Conservation (phyloP, 2,113 vertebrate species). For the Felis chaus region DNA sequence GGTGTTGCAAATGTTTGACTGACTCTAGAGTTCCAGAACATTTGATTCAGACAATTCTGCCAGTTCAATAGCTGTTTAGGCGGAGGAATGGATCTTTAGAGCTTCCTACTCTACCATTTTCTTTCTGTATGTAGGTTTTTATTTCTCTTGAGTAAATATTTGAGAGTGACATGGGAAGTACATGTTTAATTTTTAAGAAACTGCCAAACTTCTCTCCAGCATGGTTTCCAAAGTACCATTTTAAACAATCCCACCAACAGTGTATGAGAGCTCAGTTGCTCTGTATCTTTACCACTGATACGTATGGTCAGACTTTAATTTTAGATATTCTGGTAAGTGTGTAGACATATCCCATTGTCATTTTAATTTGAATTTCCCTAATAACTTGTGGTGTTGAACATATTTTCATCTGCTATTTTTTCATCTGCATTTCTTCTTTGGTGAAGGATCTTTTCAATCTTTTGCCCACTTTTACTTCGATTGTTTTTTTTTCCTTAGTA, state of each 20-base stretch:
- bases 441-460: not conserved
- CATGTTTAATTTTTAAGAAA: not conserved
- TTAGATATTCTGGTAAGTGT: not conserved
- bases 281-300: not conserved
- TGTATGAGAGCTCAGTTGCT: not conserved
- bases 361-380: not conserved
- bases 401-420: not conserved
- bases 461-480: not conserved
- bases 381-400: not conserved
- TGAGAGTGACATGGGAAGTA: too few species aligned
- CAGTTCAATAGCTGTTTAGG: not conserved
- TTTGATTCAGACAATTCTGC: not conserved
- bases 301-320: not conserved
- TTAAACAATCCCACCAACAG: not conserved
- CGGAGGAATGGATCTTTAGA: not conserved
- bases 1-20: not conserved
- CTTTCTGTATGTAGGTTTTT: not conserved
- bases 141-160: not conserved
- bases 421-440: not conserved
- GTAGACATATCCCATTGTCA: too few species aligned
- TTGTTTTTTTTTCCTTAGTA: not conserved
- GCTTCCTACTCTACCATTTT: not conserved
- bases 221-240: not conserved
- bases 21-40: not conserved
- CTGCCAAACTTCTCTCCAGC: not conserved